Evolutionary conservation across 2,888 invertebrate genomes (phyloP), one percentile per base, ranked within the genome.

Genomic region (Tenthredo amoena): DNA sequence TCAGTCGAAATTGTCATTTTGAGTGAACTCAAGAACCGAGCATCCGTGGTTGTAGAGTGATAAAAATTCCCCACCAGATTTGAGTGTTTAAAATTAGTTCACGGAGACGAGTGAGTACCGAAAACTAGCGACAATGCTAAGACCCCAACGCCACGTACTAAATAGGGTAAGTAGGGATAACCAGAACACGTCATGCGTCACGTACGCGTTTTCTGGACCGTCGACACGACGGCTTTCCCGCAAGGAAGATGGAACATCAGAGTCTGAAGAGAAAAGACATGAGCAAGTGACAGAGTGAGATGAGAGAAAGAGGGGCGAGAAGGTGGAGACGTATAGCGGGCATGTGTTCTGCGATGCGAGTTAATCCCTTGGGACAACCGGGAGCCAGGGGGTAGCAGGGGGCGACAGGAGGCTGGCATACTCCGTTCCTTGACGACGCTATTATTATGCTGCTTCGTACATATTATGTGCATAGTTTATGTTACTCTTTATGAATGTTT

Each of bases 291-390:
- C 21, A 40, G 12, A 81, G 34, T 84, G 18, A 15, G 79, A 84
- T 58, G 83, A 74, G 62, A 37, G 47, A 34, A 72, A 79, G 58
- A 50, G 31, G 88, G 87, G 87, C 87, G 88, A 88, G 88, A 89
- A 90, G 89, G 89, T 88, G 87, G 88, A 90, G 90, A 90, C 90
- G 89, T 89, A 88, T 88, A 88, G 89, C 79, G 79, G 85, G 85
- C 89, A 87, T 90, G 90, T 88, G 90, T 86, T 89, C 89, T 87
- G 71, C 89, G 87, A 90, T 88, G 89, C 89, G 88, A 90, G 90
- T 89, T 90, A 90, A 90, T 90, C 90, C 90, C 90, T 88, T 87
- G 90, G 90, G 90, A 90, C 90, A 90, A 90, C 89, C 86, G 87
- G 89, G 88, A 90, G 90, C 89, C 88, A 87, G 86, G 87, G 79